phyloP scores from a whole-genome alignment of 1,140 invertebrate species.

The Trialeurodes vaporariorum region DNA sequence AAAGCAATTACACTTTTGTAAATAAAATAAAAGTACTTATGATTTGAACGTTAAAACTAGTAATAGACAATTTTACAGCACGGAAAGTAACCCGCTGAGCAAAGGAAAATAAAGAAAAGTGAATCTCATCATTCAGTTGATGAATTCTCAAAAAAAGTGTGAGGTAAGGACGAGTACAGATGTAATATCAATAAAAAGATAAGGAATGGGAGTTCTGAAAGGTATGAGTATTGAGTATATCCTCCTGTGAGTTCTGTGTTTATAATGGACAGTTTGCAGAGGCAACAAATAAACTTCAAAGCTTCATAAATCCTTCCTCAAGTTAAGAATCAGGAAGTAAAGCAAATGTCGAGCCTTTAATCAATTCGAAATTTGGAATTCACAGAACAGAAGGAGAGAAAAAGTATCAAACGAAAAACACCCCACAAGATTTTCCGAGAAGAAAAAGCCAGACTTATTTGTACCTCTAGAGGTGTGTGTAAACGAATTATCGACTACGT shows the following conservation, averaged over 20 bases:
- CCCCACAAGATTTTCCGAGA: neutral
- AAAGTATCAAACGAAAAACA: neutral
- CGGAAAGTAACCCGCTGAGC: too few relatives aligned
- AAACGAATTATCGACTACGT: too few relatives aligned
- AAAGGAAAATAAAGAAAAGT: too few relatives aligned
- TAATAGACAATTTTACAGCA: too few relatives aligned
- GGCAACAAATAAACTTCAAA: constrained; percentile 10
- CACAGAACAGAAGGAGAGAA: neutral
- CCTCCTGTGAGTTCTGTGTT: neutral
- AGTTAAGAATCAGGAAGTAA: neutral
- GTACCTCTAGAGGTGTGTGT: neutral
- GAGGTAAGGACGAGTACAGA: too few relatives aligned
- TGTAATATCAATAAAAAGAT: too few relatives aligned
- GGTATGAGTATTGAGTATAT: neutral
- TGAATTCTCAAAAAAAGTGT: too few relatives aligned
- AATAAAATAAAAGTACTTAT: too few relatives aligned
- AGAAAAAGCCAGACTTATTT: neutral
- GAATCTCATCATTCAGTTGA: too few relatives aligned
- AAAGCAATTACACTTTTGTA: too few relatives aligned
- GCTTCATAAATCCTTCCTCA: neutral
- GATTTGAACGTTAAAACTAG: too few relatives aligned
- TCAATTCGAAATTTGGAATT: neutral
- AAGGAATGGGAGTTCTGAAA: too few relatives aligned
- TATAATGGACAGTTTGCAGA: constrained; percentile 11
- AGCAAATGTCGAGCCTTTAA: neutral